A percentile compares a stretch with the other conserved stretches of the same genome.
Evolutionary conservation across 2,888 invertebrate genomes (phyloP).

Genomic region (Strigamia crassipes): DNA sequence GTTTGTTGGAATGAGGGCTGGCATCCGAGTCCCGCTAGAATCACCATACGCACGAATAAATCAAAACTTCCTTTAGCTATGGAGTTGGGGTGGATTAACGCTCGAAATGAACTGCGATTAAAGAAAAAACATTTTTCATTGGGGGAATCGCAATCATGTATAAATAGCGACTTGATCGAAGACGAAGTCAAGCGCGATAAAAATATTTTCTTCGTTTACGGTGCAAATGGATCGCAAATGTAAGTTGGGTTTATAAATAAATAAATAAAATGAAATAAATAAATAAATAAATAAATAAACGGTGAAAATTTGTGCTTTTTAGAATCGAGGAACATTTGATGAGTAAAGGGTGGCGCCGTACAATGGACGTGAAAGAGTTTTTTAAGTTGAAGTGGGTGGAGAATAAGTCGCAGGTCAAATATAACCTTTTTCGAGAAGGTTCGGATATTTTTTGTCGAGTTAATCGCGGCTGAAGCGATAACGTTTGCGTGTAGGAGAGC

Average conservation of each 20-base stretch:
- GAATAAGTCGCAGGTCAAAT: background rate
- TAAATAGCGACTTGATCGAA: background rate
- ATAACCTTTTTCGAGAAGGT: slow-evolving; percentile 21
- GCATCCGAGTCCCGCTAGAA: background rate
- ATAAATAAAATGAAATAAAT: no score
- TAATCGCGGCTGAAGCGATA: background rate
- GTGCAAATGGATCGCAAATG: background rate
- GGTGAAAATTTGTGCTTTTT: no score
- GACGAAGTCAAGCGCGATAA: background rate
- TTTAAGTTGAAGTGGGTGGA: slow-evolving; percentile 36
- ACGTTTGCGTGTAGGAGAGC: slow-evolving; percentile 42
- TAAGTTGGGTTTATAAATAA: background rate
- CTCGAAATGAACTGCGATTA: background rate
- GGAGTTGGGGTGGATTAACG: background rate
- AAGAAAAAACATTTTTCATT: background rate
- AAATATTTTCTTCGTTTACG: background rate
- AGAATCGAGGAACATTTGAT: background rate
- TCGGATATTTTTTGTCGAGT: background rate
- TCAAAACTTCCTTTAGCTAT: background rate
- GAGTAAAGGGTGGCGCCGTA: background rate
- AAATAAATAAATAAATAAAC: background rate
- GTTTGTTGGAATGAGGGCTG: no score
- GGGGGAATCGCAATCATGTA: background rate
- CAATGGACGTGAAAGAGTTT: background rate
- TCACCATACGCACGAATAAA: background rate